Percentiles rank a stretch among this genome's conserved stretches.
Conservation (phyloP, 2,113 vertebrate species). For the Serilophus lunatus region DNA sequence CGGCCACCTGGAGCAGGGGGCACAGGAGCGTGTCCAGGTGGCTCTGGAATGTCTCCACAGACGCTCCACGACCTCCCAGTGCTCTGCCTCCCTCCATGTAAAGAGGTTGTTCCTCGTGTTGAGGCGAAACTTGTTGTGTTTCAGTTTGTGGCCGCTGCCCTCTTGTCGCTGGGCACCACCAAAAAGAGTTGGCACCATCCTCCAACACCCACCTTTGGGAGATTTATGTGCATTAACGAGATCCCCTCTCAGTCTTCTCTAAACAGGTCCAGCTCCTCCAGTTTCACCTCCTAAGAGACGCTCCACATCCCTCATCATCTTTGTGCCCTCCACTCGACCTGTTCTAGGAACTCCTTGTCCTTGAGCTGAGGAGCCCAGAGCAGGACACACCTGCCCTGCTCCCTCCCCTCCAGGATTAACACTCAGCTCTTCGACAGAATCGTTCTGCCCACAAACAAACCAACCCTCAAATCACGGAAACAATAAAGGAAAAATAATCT, state of each 20-base stretch:
- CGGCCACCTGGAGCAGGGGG: no score
- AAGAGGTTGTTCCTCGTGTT: background rate
- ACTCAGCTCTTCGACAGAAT: rapidly evolving
- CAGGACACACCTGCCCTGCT: background rate
- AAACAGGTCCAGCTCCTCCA: background rate
- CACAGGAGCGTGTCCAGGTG: background rate
- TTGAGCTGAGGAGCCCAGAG: background rate
- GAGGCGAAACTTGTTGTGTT: background rate
- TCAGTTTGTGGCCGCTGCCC: background rate
- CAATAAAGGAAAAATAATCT: background rate
- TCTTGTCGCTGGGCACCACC: rapidly evolving
- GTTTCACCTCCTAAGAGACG: background rate
- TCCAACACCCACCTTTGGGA: background rate
- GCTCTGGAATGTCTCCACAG: background rate
- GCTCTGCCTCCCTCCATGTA: no score
- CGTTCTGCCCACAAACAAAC: background rate
- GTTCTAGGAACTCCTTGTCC: background rate
- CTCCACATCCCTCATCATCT: background rate
- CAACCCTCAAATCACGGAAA: background rate
- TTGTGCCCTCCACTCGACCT: background rate
- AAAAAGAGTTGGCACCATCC: background rate
- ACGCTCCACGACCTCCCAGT: background rate
- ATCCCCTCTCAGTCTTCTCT: no score
- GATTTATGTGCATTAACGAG: background rate
- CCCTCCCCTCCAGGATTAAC: background rate